Base-by-base conservation (phyloP, 1,140 invertebrate genomes). In the Lepidurus couesii region DNA sequence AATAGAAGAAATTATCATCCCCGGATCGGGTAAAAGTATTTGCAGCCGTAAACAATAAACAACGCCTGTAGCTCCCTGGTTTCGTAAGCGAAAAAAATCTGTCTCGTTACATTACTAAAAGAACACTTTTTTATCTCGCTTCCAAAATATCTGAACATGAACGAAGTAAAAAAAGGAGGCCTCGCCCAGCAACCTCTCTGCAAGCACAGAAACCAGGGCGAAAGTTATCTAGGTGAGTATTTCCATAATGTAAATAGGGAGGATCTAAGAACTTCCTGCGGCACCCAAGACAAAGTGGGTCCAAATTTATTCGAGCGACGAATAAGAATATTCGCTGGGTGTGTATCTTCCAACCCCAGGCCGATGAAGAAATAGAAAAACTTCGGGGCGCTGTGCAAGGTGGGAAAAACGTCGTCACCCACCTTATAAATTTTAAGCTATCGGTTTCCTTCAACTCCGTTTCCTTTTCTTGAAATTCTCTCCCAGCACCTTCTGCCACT, bases 221-320 rank as follows among this genome's bases (percentile, higher is more conserved):
- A 1, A 65, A n/a, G 21, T 13, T 65, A 65, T n/a, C 16, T 16
- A 7, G 53, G 16, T n/a, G 9, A 65, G 21, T 65, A 65, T 65
- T 65, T 65, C 53, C 53, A 65, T 65, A 65, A 65, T 65, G 53
- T 65, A 65, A 65, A 65, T 21, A 65, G 53, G 53, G 21, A 65
- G 13, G 53, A 65, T 65, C 53, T 65, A 21, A n/a, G 13, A 65
- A 65, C 45, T 47, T 47, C 10, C 45, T 47, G 45, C 53, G 53
- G 53, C 53, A 13, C 53, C 53, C 16, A 21, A 65, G 53, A 65
- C 53, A 65, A 65, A 65, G 53, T 65, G 13, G 53, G 53, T 21
- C 53, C 16, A 65, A 65, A 65, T 21, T 21, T 65, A 65, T 65
- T 65, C 53, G 21, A 16, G 13, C 53, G 53, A 65, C n/a, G 16